phyloP scores from a whole-genome alignment of 2,797 vertebrate genomes.

The Channa striata region DNA sequence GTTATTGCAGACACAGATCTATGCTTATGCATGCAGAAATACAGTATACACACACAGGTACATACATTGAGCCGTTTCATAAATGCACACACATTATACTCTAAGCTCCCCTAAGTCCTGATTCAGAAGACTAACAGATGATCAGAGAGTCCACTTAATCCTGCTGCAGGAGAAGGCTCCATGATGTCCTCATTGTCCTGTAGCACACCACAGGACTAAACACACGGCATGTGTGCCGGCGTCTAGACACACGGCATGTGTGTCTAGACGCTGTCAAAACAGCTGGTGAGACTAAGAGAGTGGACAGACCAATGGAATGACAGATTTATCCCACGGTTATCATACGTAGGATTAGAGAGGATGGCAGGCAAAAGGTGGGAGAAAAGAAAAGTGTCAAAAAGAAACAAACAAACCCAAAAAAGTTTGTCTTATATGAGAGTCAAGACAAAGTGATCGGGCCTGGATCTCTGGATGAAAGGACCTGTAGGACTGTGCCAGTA shows the following conservation, averaged over 20 bases:
- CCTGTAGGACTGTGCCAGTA: slow-evolving; percentile 11
- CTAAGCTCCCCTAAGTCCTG: slow-evolving; percentile 12
- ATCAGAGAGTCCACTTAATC: slow-evolving; percentile 37
- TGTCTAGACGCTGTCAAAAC: slow-evolving; percentile 85
- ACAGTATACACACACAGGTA: slow-evolving; percentile 11
- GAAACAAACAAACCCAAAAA: slow-evolving; percentile 53
- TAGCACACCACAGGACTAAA: slow-evolving; percentile 45
- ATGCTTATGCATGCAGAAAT: not conserved
- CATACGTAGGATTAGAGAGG: slow-evolving; percentile 73
- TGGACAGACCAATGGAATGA: slow-evolving; percentile 61
- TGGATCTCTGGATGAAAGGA: slow-evolving; percentile 13
- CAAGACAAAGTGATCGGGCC: slow-evolving; percentile 35
- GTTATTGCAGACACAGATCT: too few species aligned
- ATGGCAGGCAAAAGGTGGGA: slow-evolving; percentile 57
- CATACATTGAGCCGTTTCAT: not conserved
- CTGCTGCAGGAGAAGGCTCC: slow-evolving; percentile 41
- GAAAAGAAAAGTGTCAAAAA: slow-evolving; percentile 46
- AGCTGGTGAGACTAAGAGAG: slow-evolving; percentile 61
- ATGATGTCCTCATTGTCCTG: slow-evolving; percentile 63
- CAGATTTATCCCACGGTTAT: slow-evolving; percentile 73
- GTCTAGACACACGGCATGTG: too few species aligned
- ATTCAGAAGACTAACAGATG: slow-evolving; percentile 26
- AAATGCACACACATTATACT: slow-evolving; percentile 12
- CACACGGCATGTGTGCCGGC: too few species aligned
- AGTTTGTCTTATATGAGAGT: slow-evolving; percentile 13